Evolutionary conservation across 1,140 invertebrate genomes (phyloP).

Genomic region (Drosophila yakuba): DNA sequence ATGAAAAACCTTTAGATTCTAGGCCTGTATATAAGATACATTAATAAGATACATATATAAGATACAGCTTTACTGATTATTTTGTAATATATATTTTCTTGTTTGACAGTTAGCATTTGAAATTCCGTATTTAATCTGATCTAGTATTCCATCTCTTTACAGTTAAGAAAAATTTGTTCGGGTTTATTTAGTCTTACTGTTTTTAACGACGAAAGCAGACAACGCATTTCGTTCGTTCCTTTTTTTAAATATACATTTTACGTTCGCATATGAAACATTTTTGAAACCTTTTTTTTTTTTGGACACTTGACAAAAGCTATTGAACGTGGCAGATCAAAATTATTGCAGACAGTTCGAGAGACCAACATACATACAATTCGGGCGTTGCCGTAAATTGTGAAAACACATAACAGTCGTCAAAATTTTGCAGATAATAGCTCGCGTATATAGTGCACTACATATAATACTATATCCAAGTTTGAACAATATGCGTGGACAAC

Average conservation of each 20-base stretch:
- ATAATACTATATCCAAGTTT: not conserved
- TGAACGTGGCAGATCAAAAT: constrained; percentile 18
- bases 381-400: not conserved
- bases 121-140: not conserved
- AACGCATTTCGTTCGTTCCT: constrained; percentile 8
- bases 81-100: not conserved
- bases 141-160: constrained; percentile 18
- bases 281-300: constrained; percentile 20
- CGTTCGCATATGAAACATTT: constrained; percentile 4
- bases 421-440: not conserved
- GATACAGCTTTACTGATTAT: no score
- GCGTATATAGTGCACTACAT: not conserved
- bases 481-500: constrained; percentile 26
- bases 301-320: constrained; percentile 1
- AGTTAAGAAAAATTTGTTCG: constrained; percentile 8
- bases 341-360: not conserved
- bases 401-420: not conserved
- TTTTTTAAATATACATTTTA: constrained; percentile 20
- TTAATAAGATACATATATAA: no score
- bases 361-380: constrained; percentile 7
- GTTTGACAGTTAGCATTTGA: not conserved
- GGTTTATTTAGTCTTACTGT: constrained; percentile 23
- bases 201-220: constrained; percentile 24
- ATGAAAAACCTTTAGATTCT: no score
- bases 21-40: no score